A percentile compares a stretch with the other conserved stretches of the same genome.
Evolutionary conservation across 2,888 invertebrate genomes (phyloP).

Genomic region (Agapetus fuscipes): DNA sequence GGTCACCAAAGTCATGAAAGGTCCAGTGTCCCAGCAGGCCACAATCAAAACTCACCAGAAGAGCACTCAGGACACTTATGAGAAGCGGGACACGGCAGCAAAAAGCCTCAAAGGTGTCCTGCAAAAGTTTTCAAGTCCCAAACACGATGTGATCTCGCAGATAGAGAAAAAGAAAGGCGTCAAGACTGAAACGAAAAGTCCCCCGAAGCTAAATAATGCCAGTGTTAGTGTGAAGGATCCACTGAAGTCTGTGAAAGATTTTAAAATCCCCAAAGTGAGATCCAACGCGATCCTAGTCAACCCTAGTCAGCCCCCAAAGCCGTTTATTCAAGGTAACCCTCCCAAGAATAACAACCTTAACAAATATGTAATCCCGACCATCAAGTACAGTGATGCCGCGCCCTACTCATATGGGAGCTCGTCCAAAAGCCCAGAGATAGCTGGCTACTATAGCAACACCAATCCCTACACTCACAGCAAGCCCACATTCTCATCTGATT

Average conservation of each 20-base stretch:
- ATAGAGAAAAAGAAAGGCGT: constrained; percentile 27
- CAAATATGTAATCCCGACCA: constrained; percentile 10
- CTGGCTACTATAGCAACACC: not conserved
- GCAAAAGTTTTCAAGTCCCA: constrained; percentile 39
- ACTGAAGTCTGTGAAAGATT: not conserved
- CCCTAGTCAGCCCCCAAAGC: constrained; percentile 2
- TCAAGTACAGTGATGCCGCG: constrained; percentile 15
- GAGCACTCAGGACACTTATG: constrained; percentile 46
- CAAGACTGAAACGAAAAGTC: not conserved
- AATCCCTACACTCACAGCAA: constrained; percentile 27
- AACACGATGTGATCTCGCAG: constrained; percentile 30
- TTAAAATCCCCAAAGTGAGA: not conserved
- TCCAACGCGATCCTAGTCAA: not conserved
- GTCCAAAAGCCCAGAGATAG: constrained; percentile 2
- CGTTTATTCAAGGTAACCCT: constrained; percentile 1
- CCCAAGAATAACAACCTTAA: constrained; percentile 1
- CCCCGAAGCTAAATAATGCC: not conserved
- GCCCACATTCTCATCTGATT: constrained; percentile 25
- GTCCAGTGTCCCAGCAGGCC: constrained; percentile 63
- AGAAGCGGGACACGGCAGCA: constrained; percentile 39
- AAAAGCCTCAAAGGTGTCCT: constrained; percentile 45
- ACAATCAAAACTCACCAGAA: constrained; percentile 48
- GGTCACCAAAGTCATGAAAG: constrained; percentile 64
- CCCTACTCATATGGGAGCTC: no score
- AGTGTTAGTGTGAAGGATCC: not conserved